Base-by-base conservation (phyloP, 2,888 invertebrate species). In the Ormyrus rosae region DNA sequence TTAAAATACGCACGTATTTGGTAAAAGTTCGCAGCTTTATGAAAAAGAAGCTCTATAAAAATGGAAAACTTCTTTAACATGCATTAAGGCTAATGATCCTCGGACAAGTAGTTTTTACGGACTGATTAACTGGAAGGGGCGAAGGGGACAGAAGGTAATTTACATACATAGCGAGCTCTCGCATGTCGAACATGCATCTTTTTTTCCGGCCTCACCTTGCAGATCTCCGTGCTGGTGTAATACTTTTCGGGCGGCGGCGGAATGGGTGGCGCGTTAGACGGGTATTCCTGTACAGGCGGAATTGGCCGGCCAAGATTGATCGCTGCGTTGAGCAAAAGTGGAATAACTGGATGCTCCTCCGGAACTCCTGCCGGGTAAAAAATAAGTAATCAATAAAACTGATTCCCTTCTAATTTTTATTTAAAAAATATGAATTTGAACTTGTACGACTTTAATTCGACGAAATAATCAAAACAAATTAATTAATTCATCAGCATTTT, bases 211-310 rank as follows among this genome's bases (percentile, higher is more conserved):
- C 89, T 88, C 84, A 90, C 90, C 90, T 90, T 89, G 82, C 89
- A 88, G 86, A 95, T 94, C 91, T 95, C 94, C 83, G 94, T 94
- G 85, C 94, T 94, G 84, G 95, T 94, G 91, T 95, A 95, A 91
- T 95, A 95, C 90, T 94, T 93, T 90, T 94, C 94, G 79, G 94
- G 93, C 63, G 94, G 94, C 80, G 94, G 95, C 82, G 94, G 94
- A 86, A 94, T 93, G 83, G 93, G 93, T 75, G 93, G 93, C 84
- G 93, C 94, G 89, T 93, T 89, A 83, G 89, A 86, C 83, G 89
- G 86, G 85, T 89, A 90, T 85, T 89, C 90, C 85, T 89, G 87
- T 82, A 86, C 87, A 83, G 88, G 86, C 64, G 88, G 87, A 87
- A 89, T 89, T 85, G 90, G 88, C 82, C 88, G 86, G 82, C 86